Evolutionary conservation across 2,797 vertebrate species (phyloP).

Genomic region (Acropternis orthonyx): DNA sequence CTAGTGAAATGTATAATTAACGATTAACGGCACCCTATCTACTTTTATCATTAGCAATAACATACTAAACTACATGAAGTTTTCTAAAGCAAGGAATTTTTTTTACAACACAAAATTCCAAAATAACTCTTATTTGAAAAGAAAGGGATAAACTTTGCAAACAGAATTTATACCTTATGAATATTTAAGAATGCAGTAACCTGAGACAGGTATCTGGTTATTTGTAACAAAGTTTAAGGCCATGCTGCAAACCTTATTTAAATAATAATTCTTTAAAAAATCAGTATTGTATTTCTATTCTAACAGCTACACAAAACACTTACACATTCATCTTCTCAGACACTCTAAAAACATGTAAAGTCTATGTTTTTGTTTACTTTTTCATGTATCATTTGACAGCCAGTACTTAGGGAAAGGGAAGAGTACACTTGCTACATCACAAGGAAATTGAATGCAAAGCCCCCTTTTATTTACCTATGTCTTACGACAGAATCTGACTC

Average conservation of each 20-base stretch:
- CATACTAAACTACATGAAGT: neutral
- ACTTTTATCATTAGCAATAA: neutral
- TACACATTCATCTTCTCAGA: neutral
- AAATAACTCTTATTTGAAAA: neutral
- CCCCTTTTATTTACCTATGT: conserved; percentile 74
- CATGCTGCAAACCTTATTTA: neutral
- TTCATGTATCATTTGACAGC: neutral
- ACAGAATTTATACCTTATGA: neutral
- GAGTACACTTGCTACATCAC: neutral
- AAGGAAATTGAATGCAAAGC: neutral
- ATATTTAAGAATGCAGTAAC: neutral
- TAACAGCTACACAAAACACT: neutral
- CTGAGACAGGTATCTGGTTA: neutral
- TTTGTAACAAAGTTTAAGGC: neutral
- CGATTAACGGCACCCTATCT: neutral
- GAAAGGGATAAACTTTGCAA: neutral
- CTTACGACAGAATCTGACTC: conserved; percentile 63
- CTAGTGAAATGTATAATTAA: neutral
- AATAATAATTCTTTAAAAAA: neutral
- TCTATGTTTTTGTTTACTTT: neutral
- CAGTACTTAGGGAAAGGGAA: neutral
- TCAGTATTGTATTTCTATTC: neutral
- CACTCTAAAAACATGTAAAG: neutral
- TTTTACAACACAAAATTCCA: neutral
- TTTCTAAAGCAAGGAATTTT: neutral